Base-by-base conservation (phyloP, 2,888 invertebrate genomes). In the Hyles lineata region DNA sequence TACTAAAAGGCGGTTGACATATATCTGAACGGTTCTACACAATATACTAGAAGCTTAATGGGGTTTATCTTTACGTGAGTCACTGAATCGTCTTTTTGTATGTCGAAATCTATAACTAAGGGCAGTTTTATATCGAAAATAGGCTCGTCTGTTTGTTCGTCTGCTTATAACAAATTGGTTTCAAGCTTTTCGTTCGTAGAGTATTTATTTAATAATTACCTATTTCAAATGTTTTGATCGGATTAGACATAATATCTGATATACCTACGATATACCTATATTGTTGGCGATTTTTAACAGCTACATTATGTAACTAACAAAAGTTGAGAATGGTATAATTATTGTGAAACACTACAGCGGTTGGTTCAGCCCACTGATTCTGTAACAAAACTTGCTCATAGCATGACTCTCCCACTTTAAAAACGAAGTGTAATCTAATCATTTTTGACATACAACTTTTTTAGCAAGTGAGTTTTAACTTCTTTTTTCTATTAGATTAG, bases 1-100 rank as follows among this genome's bases (percentile, higher is more conserved):
- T 50, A 59, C 59, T 23, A 69, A 58, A 67, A 43, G 63, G 58
- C 15, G 58, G 71, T 62, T 62, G 15, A 55, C 50, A 52, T 50
- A 29, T 52, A 71, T 62, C 23, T 71, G 67, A 23, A 52, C 23
- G 17, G 32, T 35, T 67, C 43, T 67, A 43, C 50, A 50, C 43
- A 43, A 67, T 50, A 11, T 67, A 23, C 19, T 43, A 50, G 23
- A 23, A 50, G 43, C 17, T 50, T 43, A 50, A 21, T 50, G 43
- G 11, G 2, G 17, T 23, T 67, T 67, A 67, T 67, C 67, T 21
- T 50, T 50, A 43, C 15, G 19, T 67, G 67, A 43, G 67, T 67
- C 63, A 67, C 23, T 43, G 15, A 67, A 23, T 17, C 6, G 6
- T 9, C 21, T 43, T 50, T 67, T 25, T 1, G 50, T 6, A 62